Conservation (phyloP, 2,797 vertebrate genomes). For the Bradypus variegatus region DNA sequence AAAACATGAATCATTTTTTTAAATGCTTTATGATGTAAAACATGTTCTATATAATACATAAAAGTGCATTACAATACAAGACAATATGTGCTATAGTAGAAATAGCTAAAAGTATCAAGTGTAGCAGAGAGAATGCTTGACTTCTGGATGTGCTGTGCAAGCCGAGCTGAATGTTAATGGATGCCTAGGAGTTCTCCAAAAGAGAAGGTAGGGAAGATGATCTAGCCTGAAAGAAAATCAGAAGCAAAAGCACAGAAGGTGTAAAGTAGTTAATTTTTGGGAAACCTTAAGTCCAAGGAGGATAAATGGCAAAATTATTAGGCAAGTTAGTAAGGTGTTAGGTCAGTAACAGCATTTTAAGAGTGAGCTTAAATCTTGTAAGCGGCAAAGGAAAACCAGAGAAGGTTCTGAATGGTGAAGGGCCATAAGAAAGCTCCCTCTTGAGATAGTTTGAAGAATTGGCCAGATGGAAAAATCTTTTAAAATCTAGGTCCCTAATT, state of each 20-base stretch:
- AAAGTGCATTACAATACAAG: neutral
- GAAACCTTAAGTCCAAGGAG: neutral
- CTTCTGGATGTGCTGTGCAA: neutral
- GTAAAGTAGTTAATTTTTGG: neutral
- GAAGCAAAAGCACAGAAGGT: neutral
- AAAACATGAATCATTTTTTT: neutral
- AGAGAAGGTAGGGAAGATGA: neutral
- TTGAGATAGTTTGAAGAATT: constrained; percentile 5
- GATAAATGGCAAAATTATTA: neutral
- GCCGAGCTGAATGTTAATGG: neutral
- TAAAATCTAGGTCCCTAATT: constrained; percentile 1
- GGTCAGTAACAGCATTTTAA: neutral
- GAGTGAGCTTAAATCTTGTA: neutral
- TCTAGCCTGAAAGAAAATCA: neutral
- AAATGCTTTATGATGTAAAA: neutral
- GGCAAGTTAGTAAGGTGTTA: neutral
- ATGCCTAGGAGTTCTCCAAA: neutral
- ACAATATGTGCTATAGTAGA: neutral
- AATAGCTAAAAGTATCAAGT: neutral
- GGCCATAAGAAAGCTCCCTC: neutral
- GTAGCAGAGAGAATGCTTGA: neutral
- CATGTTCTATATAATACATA: neutral
- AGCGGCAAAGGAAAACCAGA: neutral
- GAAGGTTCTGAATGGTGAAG: constrained; percentile 15
- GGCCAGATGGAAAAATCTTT: constrained; percentile 12